Conservation (phyloP, 1,140 invertebrate genomes). For the Meloidogyne exigua region DNA sequence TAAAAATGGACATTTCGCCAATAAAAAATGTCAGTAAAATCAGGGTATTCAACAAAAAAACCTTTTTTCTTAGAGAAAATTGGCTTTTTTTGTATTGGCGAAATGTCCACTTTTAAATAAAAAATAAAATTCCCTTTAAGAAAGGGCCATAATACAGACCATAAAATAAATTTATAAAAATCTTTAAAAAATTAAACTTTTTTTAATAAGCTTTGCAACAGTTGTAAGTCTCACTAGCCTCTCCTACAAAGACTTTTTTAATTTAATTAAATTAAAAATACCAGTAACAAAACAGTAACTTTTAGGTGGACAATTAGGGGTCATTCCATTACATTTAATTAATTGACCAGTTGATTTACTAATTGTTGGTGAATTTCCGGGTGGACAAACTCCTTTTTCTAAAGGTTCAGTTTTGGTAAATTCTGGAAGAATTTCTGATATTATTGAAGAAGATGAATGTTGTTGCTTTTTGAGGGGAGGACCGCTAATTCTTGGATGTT, state of each 20-base stretch:
- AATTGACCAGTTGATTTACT: constrained; percentile 46
- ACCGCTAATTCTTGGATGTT: constrained; percentile 15
- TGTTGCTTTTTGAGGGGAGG: constrained; percentile 51
- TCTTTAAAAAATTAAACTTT: too few species aligned
- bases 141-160: too few species aligned
- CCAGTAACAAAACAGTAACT: constrained; percentile 63
- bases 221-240: constrained; percentile 60
- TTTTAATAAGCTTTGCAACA: constrained; percentile 47
- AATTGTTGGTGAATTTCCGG: constrained; percentile 54
- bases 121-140: too few species aligned
- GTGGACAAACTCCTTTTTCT: constrained; percentile 52
- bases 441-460: constrained; percentile 19
- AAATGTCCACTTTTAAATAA: too few species aligned
- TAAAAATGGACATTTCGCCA: too few species aligned
- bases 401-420: constrained; percentile 7
- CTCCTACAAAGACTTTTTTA: constrained; percentile 1
- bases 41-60: too few species aligned
- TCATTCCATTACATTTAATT: constrained; percentile 56
- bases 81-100: too few species aligned
- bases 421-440: background rate
- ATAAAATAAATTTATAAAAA: too few species aligned
- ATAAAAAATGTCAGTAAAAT: too few species aligned
- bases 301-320: constrained; percentile 60
- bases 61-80: too few species aligned
- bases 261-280: background rate